phyloP scores from a whole-genome alignment of 2,113 vertebrate species.

The Tylochromis polylepis region DNA sequence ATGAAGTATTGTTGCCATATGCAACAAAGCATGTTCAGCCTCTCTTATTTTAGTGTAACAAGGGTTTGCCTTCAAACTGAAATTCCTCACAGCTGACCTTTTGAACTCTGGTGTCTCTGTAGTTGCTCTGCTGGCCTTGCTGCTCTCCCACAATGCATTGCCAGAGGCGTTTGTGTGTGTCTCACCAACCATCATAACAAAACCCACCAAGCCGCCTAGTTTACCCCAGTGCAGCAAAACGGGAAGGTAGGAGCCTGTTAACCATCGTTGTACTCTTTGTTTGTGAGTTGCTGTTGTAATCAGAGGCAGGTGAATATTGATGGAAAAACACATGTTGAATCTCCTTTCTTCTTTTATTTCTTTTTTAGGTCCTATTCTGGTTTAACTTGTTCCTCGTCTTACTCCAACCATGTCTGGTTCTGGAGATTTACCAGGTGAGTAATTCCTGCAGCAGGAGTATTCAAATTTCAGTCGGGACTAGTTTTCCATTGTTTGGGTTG shows the following conservation, averaged over 20 bases:
- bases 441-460: background rate
- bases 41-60: background rate
- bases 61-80: background rate
- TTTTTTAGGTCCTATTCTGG: background rate
- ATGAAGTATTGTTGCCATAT: background rate
- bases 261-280: accelerated
- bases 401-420: slow-evolving; percentile 53
- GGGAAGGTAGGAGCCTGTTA: background rate
- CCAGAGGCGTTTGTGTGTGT: slow-evolving; percentile 7
- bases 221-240: background rate
- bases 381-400: background rate
- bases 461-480: background rate
- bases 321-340: background rate
- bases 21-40: accelerated
- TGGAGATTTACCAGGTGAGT: slow-evolving; percentile 55
- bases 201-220: background rate
- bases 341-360: background rate
- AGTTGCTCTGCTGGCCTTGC: slow-evolving; percentile 22
- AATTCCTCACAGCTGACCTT: background rate
- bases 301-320: background rate
- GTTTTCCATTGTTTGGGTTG: background rate
- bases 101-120: background rate
- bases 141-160: slow-evolving; percentile 59
- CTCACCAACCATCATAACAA: background rate
- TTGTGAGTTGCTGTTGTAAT: background rate